phyloP scores from a whole-genome alignment of 2,797 vertebrate genomes.

The Enteromius paludinosus region DNA sequence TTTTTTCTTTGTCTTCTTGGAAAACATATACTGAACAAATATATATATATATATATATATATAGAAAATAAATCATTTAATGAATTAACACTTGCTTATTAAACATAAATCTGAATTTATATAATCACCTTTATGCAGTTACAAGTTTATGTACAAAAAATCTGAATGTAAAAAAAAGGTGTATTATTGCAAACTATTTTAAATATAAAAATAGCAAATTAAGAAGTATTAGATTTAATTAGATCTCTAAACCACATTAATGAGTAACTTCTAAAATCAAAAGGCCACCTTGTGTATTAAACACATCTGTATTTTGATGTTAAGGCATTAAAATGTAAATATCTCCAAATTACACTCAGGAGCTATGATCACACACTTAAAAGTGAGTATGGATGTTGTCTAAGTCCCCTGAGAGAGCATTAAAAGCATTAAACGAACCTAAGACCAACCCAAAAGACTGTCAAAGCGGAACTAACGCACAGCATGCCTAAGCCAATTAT shows the following conservation, averaged over 20 bases:
- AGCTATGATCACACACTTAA: slow-evolving; percentile 22
- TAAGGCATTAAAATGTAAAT: background rate
- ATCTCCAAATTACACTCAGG: slow-evolving; percentile 10
- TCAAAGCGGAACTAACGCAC: slow-evolving; percentile 47
- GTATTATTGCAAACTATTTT: background rate
- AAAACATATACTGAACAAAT: background rate
- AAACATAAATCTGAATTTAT: background rate
- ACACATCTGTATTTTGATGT: background rate
- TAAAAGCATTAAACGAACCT: slow-evolving; percentile 37
- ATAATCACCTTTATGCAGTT: background rate
- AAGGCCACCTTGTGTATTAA: background rate
- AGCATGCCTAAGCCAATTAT: slow-evolving; percentile 45
- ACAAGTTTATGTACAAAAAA: background rate
- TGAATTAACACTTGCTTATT: background rate
- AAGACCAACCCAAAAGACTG: slow-evolving; percentile 29
- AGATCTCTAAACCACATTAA: background rate
- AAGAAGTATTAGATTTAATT: background rate
- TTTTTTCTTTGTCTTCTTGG: background rate
- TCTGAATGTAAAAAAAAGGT: background rate
- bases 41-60: no score
- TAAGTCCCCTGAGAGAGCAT: slow-evolving; percentile 41
- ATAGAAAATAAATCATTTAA: background rate
- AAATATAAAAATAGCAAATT: background rate
- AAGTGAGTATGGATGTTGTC: slow-evolving; percentile 26
- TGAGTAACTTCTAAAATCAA: background rate